These are phyloP conservation scores for Gobio gobio DNA, from an alignment of 2,113 vertebrate genomes.

Conservation along the genomic window DNA sequence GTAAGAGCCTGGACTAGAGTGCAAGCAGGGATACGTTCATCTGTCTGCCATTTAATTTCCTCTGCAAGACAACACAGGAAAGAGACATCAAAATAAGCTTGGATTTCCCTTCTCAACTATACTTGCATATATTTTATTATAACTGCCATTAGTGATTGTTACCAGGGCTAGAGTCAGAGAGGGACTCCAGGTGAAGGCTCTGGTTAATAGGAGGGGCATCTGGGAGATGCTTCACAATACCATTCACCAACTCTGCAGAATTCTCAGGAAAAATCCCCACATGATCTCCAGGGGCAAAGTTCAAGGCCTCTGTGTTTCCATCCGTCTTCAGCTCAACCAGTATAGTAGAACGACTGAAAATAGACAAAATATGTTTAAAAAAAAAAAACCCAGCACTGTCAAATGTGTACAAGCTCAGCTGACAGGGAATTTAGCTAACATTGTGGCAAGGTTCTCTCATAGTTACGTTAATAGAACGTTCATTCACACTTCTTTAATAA, in stretches of 20 bases:
- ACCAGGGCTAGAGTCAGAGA: conserved; percentile 66
- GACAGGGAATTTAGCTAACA: too few species aligned
- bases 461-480: too few species aligned
- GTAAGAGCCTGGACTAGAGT: conserved; percentile 78
- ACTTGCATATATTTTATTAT: neutral
- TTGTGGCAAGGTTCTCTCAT: too few species aligned
- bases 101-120: neutral
- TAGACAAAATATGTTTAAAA: neutral
- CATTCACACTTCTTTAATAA: too few species aligned
- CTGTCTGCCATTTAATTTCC: conserved; percentile 74
- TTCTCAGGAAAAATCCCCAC: conserved; percentile 82
- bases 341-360: conserved; percentile 77
- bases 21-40: conserved; percentile 79
- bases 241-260: conserved; percentile 71
- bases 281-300: conserved; percentile 83
- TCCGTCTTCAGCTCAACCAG: conserved; percentile 79
- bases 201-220: conserved; percentile 73
- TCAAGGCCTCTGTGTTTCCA: conserved; percentile 58
- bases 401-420: neutral
- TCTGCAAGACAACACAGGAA: conserved; percentile 29
- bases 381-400: neutral
- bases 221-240: conserved; percentile 76
- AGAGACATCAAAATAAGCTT: neutral
- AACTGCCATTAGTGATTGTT: conserved; percentile 27
- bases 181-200: conserved; percentile 72